Evolutionary conservation across 2,113 vertebrate species (phyloP).

Genomic region (Thalassarche chlororhynchos): DNA sequence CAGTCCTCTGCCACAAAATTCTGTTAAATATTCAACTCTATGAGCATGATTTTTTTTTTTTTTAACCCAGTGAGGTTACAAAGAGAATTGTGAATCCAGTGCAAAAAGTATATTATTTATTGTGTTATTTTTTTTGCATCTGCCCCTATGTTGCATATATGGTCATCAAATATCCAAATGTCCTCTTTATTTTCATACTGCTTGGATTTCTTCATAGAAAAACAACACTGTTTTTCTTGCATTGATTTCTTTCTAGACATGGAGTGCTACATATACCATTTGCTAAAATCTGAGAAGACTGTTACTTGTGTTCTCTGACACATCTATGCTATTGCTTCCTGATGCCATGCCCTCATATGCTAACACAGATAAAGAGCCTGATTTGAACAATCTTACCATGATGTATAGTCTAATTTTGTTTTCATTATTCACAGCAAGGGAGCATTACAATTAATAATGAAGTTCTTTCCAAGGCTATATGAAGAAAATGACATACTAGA

Average conservation of each 20-base stretch:
- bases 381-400: background rate
- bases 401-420: background rate
- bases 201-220: background rate
- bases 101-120: background rate
- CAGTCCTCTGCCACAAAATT: constrained; percentile 55
- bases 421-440: background rate
- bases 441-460: background rate
- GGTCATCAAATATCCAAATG: background rate
- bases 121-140: background rate
- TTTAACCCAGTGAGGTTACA: background rate
- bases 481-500: background rate
- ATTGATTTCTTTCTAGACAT: background rate
- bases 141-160: background rate
- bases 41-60: constrained; percentile 15
- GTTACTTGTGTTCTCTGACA: background rate
- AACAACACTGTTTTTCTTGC: background rate
- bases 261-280: background rate
- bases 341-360: background rate
- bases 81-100: background rate
- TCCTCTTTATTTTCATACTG: background rate
- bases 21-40: constrained; percentile 72
- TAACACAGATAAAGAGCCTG: background rate
- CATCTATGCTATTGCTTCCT: background rate
- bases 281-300: background rate
- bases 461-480: background rate